A percentile compares a stretch with the other conserved stretches of the same genome.
These are phyloP conservation scores for Gymnothorax reevesii DNA, from an alignment of 2,797 vertebrate species.

Conservation along the genomic window DNA sequence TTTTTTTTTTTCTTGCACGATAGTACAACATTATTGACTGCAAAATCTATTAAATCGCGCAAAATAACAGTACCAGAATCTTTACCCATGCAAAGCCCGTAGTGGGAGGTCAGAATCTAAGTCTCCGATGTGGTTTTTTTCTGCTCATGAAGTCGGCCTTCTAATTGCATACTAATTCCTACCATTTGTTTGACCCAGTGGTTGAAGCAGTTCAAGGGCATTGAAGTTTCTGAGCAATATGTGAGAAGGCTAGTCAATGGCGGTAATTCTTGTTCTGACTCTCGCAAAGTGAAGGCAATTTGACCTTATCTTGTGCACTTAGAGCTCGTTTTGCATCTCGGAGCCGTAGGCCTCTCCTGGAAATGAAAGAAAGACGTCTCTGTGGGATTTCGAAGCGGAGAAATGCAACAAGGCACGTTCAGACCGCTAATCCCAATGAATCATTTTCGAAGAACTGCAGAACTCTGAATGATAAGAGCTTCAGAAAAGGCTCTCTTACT, in stretches of 20 bases:
- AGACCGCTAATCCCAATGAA: constrained; percentile 11
- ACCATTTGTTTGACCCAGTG: no score
- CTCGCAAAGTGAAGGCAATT: constrained; percentile 15
- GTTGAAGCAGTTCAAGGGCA: not conserved
- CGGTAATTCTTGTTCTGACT: not conserved
- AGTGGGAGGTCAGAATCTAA: no score
- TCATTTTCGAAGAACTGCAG: constrained; percentile 15
- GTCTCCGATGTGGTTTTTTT: no score
- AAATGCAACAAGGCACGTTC: constrained; percentile 3
- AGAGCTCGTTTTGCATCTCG: constrained; percentile 11
- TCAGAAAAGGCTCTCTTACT: not conserved
- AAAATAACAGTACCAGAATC: no score
- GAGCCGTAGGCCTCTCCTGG: not conserved
- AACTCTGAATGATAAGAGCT: not conserved
- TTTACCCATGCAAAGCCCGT: no score
- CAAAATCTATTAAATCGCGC: not conserved
- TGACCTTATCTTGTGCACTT: not conserved
- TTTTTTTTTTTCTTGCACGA: not conserved
- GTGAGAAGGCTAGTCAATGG: constrained; percentile 4
- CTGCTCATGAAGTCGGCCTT: no score
- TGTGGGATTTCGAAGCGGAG: not conserved
- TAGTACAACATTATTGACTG: not conserved
- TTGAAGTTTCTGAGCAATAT: constrained; percentile 2
- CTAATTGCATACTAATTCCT: no score
- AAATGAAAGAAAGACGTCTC: not conserved